Evolutionary conservation across 2,888 invertebrate species (phyloP), one percentile per base, ranked within the genome.

Genomic region (Odontocerum albicorne): DNA sequence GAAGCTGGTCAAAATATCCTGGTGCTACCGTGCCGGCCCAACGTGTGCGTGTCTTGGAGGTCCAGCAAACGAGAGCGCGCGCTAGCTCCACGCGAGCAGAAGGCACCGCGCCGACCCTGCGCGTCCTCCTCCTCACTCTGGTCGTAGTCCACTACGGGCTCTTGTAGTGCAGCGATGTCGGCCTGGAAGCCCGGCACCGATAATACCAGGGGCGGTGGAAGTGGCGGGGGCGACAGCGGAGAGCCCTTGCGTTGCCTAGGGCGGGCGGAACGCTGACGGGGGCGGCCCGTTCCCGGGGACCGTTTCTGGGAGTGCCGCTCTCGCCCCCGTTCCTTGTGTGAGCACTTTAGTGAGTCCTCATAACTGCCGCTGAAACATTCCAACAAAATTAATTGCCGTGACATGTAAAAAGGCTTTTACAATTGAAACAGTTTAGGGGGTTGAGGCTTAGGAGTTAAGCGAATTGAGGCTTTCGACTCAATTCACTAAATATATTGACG

Each of bases 301-400:
- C 47, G 46, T 46, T 56, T 56, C 19, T 46, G 33, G 4, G 56
- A 51, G 16, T 40, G 45, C 27, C n/a, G n/a, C n/a, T n/a, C 60
- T 22, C 60, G 50, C 62, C 71, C 73, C 46, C 64, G 65, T 63
- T 69, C 74, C 58, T 69, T 82, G 73, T 67, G 82, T 69, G 65
- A 84, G 1, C 86, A 87, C 68, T 90, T 90, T 33, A 90, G 71
- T 0, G 90, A 90, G 66, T 90, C 90, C 71, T 90, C 90, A 68
- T 90, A 90, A 66, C 88, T 90, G 71, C 87, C 87, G 65, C 82
- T 85, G 70, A 50, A 68, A 68, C 65, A 65, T n/a, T n/a, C n/a
- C n/a, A n/a, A n/a, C n/a, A n/a, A n/a, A n/a, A n/a, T n/a, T n/a
- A n/a, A n/a, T n/a, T n/a, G n/a, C n/a, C n/a, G n/a, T n/a, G n/a